phyloP scores from a whole-genome alignment of 2,113 vertebrate species.

The Anhinga rufa region DNA sequence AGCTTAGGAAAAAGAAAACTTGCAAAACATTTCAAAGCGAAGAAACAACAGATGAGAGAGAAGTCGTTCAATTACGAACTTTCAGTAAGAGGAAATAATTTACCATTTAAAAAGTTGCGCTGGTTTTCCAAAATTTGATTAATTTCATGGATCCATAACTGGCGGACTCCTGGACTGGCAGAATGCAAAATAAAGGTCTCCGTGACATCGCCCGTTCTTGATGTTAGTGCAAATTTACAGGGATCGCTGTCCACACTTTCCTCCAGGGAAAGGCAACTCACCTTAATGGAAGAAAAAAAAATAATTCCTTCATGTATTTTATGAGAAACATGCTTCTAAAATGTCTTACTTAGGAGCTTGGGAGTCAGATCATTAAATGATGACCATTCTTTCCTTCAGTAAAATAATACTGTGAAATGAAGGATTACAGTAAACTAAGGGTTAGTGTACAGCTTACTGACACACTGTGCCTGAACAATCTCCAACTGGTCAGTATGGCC shows the following conservation, averaged over 20 bases:
- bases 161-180: slow-evolving; percentile 83
- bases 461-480: neutral
- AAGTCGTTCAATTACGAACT: neutral
- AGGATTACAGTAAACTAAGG: neutral
- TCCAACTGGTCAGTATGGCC: neutral
- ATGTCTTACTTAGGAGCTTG: neutral
- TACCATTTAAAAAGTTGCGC: slow-evolving; percentile 98
- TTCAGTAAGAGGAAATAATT: neutral
- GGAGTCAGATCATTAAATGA: neutral
- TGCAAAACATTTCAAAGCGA: neutral
- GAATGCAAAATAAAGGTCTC: slow-evolving; percentile 91
- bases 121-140: slow-evolving; percentile 99
- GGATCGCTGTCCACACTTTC: slow-evolving; percentile 92
- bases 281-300: slow-evolving; percentile 64
- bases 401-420: neutral
- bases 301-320: neutral
- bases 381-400: neutral
- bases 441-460: neutral
- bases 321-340: neutral
- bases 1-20: neutral
- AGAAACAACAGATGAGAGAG: neutral
- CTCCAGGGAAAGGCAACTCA: slow-evolving; percentile 96
- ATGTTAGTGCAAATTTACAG: slow-evolving; percentile 94
- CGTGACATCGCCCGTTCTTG: slow-evolving; percentile 83
- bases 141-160: slow-evolving; percentile 93